Evolutionary conservation across 2,113 vertebrate species (phyloP).

Genomic region (Hydropotes inermis): DNA sequence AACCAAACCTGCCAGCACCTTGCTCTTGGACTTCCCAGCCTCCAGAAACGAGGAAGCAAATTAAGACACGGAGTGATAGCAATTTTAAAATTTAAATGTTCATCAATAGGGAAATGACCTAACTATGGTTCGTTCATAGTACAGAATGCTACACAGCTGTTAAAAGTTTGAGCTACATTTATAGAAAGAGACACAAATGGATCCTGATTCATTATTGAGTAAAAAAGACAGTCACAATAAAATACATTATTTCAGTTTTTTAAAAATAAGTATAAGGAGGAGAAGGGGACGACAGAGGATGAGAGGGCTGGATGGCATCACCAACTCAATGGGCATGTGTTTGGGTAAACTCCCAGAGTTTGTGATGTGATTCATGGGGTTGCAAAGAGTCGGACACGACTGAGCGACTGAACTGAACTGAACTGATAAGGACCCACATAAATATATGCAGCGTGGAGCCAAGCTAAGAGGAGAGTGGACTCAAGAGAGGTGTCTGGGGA

Average conservation of each 20-base stretch:
- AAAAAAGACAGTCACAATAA: not conserved
- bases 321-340: no score
- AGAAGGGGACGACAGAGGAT: no score
- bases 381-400: no score
- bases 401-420: no score
- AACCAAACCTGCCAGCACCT: not conserved
- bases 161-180: not conserved
- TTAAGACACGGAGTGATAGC: not conserved
- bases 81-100: not conserved
- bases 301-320: no score
- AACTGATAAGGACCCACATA: not conserved
- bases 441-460: not conserved
- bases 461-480: not conserved
- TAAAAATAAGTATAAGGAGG: not conserved
- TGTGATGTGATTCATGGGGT: no score
- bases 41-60: not conserved
- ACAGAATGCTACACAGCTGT: not conserved
- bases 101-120: not conserved
- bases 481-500: not conserved
- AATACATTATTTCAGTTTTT: not conserved
- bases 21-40: not conserved
- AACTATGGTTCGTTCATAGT: not conserved
- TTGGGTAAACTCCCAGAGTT: no score
- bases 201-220: not conserved
- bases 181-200: not conserved